Conservation (phyloP, 1,140 invertebrate genomes). For the Acarapis woodi region DNA sequence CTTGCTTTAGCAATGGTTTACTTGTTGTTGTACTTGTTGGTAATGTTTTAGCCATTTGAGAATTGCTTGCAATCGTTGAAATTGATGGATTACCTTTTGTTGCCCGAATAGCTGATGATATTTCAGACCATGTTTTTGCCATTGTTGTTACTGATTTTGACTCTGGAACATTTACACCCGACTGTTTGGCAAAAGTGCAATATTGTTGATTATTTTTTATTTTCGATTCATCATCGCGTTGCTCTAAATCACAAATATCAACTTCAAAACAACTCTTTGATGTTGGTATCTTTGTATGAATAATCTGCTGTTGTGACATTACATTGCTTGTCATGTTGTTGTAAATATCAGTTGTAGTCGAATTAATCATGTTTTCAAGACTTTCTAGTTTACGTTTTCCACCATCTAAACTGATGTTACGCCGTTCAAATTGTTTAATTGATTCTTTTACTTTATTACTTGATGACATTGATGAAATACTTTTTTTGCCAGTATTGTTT, state of each 20-base stretch:
- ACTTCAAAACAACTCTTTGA: conserved; percentile 10
- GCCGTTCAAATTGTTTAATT: conserved; percentile 9
- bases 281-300: conserved; percentile 6
- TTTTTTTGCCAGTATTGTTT: too few relatives aligned
- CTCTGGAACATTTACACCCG: neutral
- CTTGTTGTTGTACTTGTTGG: neutral
- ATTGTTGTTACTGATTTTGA: conserved; percentile 3
- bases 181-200: neutral
- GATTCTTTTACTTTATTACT: conserved; percentile 8
- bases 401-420: neutral
- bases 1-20: neutral
- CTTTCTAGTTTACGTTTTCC: neutral
- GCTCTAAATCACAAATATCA: neutral
- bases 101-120: conserved; percentile 3
- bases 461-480: neutral
- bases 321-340: neutral
- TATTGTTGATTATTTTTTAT: neutral
- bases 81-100: conserved; percentile 1
- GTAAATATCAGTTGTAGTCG: conserved; percentile 3
- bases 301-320: neutral
- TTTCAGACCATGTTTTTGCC: conserved; percentile 5
- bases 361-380: neutral
- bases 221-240: neutral
- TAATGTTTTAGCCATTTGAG: neutral
- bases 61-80: neutral